Percentiles rank a stretch among this genome's conserved stretches.
Conservation (phyloP, 2,113 vertebrate species). For the Psilopsiagon aurifrons region DNA sequence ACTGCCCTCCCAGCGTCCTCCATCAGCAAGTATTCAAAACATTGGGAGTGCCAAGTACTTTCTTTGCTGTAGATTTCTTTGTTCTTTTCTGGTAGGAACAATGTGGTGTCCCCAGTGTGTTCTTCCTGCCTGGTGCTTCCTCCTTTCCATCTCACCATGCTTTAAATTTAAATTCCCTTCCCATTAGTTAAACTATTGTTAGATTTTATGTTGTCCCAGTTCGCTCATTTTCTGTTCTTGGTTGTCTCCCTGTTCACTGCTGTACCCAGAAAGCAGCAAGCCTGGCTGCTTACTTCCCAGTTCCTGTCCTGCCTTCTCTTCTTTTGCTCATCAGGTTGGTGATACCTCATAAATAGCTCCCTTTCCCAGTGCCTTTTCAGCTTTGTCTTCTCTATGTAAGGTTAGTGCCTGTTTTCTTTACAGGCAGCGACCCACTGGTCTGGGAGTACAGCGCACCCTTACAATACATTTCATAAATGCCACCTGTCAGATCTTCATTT, state of each 20-base stretch:
- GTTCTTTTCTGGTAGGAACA: neutral
- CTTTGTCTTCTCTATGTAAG: neutral
- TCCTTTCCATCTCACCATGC: neutral
- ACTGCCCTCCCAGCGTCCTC: neutral
- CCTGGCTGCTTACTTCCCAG: neutral
- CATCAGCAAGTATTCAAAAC: neutral
- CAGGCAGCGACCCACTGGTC: neutral
- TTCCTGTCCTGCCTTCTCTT: neutral
- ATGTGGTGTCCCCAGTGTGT: neutral
- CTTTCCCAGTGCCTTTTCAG: neutral
- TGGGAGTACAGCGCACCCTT: neutral
- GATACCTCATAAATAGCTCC: neutral
- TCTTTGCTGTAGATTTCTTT: neutral
- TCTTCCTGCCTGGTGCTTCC: neutral
- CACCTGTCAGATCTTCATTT: slow-evolving; percentile 10
- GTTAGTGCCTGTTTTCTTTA: neutral
- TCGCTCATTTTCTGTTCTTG: neutral
- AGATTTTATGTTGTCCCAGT: neutral
- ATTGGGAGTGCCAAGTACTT: neutral
- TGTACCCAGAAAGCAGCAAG: neutral
- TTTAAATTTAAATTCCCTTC: neutral
- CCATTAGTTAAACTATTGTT: neutral
- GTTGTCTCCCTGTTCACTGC: neutral
- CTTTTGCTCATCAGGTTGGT: neutral
- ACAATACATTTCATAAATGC: neutral